A percentile compares a stretch with the other conserved stretches of the same genome.
Conservation (phyloP, 2,113 vertebrate genomes). For the Corythaixoides concolor region DNA sequence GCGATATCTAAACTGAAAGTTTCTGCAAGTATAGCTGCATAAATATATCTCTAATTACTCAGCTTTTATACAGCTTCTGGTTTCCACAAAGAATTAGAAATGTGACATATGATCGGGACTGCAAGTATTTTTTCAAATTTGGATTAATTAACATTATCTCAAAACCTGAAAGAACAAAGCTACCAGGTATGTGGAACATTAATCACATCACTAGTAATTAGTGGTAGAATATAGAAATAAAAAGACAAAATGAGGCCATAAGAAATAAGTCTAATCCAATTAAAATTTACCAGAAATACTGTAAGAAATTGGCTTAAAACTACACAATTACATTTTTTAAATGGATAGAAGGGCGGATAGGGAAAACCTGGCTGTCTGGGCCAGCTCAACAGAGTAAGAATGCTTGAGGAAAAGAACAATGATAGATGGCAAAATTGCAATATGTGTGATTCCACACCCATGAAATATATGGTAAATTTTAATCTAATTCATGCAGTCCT, state of each 20-base stretch:
- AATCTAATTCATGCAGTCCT: background rate
- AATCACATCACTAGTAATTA: constrained; percentile 77
- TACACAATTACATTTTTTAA: background rate
- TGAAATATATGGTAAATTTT: background rate
- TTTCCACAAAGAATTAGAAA: constrained; percentile 63
- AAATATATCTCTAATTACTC: constrained; percentile 41
- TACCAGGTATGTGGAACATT: constrained; percentile 65
- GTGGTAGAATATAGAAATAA: constrained; percentile 64
- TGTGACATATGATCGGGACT: constrained; percentile 40
- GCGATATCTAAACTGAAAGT: background rate
- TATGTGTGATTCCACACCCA: background rate
- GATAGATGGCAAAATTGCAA: background rate
- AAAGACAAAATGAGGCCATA: constrained; percentile 68
- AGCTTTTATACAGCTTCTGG: constrained; percentile 34
- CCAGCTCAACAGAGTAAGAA: background rate
- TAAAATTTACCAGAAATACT: constrained; percentile 36
- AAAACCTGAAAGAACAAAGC: constrained; percentile 73
- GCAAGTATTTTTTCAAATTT: constrained; percentile 61
- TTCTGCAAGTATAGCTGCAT: constrained; percentile 10
- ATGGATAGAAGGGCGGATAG: background rate
- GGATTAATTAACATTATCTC: constrained; percentile 77
- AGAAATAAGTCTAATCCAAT: constrained; percentile 56
- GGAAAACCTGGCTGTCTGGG: background rate
- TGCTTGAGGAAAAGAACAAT: background rate
- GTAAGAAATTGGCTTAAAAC: background rate